Evolutionary conservation across 2,113 vertebrate genomes (phyloP).

Genomic region (Stigmatopora nigra): DNA sequence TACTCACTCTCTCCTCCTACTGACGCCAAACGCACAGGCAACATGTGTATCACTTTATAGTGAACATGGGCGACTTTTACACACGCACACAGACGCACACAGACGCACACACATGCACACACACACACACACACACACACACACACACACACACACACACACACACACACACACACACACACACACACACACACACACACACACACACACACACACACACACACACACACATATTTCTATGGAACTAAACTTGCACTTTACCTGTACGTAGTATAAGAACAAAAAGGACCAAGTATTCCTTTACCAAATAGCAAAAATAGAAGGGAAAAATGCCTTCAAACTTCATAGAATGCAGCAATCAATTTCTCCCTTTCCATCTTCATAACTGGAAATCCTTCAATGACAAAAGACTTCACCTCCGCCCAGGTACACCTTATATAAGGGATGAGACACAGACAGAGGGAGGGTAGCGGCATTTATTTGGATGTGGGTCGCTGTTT

Average conservation of each 20-base stretch:
- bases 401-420: not conserved
- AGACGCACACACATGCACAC: not conserved
- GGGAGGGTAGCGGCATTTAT: not conserved
- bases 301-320: not conserved
- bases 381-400: not conserved
- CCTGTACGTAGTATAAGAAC: not conserved
- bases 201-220: no score
- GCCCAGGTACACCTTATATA: not conserved
- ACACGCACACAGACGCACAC: no score
- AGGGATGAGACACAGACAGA: no score
- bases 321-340: not conserved
- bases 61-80: not conserved
- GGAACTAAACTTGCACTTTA: not conserved
- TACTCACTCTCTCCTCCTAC: not conserved
- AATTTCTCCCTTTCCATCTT: not conserved
- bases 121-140: not conserved
- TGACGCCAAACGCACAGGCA: not conserved
- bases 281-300: not conserved
- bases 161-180: not conserved
- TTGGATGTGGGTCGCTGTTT: not conserved
- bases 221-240: no score
- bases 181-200: no score
- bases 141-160: not conserved
- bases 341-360: not conserved
- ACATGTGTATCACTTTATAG: not conserved